phyloP scores from a whole-genome alignment of 2,797 vertebrate genomes.

The Ispidina lecontei region DNA sequence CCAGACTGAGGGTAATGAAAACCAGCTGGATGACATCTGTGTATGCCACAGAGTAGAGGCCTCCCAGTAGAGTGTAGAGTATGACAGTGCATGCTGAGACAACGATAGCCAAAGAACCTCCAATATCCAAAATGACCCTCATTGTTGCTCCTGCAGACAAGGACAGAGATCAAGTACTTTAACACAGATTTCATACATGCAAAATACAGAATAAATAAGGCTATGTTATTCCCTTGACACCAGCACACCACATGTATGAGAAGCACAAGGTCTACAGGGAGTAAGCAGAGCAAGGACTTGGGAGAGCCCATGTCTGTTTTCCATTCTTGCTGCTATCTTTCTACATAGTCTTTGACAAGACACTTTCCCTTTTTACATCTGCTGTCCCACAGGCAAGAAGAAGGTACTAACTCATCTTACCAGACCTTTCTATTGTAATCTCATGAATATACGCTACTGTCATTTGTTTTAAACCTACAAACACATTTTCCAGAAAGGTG shows the following conservation, averaged over 20 bases:
- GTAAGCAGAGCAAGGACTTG: accelerated
- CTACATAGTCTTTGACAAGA: not conserved
- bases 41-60: slow-evolving; percentile 85
- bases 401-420: not conserved
- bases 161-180: not conserved
- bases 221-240: not conserved
- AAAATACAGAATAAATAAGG: not conserved
- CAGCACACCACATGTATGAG: not conserved
- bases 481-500: not conserved
- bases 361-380: not conserved
- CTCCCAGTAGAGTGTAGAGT: slow-evolving; percentile 85
- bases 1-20: slow-evolving; percentile 81
- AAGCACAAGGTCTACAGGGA: accelerated
- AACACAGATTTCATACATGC: not conserved
- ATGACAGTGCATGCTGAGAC: slow-evolving; percentile 82
- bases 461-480: not conserved
- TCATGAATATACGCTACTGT: not conserved
- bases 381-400: not conserved
- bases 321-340: not conserved
- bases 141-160: slow-evolving; percentile 82
- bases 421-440: not conserved
- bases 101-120: slow-evolving; percentile 79
- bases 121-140: slow-evolving; percentile 83
- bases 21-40: slow-evolving; percentile 85
- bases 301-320: not conserved